Conservation (phyloP, 2,113 vertebrate genomes). For the Salvelinus fontinalis region DNA sequence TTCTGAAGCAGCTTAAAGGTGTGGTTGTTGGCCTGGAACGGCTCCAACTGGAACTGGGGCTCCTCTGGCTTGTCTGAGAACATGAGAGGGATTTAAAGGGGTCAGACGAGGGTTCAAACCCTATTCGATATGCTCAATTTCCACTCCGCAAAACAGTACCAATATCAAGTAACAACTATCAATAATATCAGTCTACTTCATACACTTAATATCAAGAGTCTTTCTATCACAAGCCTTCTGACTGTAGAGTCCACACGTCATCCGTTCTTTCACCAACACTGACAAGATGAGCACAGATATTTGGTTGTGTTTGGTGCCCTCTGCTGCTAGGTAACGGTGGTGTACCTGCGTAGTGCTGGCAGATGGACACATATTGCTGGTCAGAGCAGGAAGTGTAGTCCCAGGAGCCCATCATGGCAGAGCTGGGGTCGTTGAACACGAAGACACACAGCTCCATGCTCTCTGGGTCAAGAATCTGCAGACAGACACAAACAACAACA, state of each 20-base stretch:
- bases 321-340: not conserved
- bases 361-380: slow-evolving; percentile 75
- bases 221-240: too few relatives aligned
- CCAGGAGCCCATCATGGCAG: slow-evolving; percentile 86
- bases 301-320: not conserved
- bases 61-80: slow-evolving; percentile 60
- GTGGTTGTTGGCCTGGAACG: slow-evolving; percentile 71
- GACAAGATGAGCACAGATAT: too few relatives aligned
- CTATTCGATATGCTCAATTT: too few relatives aligned
- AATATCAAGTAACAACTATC: too few relatives aligned
- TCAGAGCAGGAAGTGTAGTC: slow-evolving; percentile 85
- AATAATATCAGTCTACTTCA: too few relatives aligned
- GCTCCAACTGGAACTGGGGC: slow-evolving; percentile 32
- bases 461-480: slow-evolving; percentile 76
- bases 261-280: too few relatives aligned
- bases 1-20: slow-evolving; percentile 79
- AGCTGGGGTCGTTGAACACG: slow-evolving; percentile 80
- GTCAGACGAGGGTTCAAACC: too few relatives aligned
- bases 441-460: slow-evolving; percentile 79
- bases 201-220: too few relatives aligned
- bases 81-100: slow-evolving; percentile 5
- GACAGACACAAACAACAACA: slow-evolving; percentile 35
- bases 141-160: too few relatives aligned
- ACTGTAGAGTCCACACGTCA: too few relatives aligned
- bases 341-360: slow-evolving; percentile 84